Evolutionary conservation across 2,113 vertebrate genomes (phyloP).

Genomic region (Sterna hirundo): DNA sequence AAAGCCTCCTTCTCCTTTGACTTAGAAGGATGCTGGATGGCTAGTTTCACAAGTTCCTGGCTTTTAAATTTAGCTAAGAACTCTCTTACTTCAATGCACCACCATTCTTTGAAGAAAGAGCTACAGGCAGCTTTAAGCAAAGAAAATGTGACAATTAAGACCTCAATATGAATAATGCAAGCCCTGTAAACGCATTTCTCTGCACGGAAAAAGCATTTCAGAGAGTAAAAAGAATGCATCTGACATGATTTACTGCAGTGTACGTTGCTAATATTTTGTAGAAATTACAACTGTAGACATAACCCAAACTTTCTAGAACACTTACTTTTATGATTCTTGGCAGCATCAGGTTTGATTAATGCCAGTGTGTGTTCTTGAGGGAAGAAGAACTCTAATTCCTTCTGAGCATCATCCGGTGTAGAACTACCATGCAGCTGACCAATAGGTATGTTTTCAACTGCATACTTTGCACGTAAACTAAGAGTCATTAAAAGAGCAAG

Average conservation of each 20-base stretch:
- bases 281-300: neutral
- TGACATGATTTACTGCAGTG: neutral
- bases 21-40: neutral
- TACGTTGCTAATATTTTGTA: neutral
- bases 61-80: neutral
- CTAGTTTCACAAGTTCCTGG: neutral
- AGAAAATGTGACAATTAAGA: neutral
- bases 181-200: neutral
- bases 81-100: neutral
- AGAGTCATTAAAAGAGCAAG: neutral
- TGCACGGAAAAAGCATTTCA: neutral
- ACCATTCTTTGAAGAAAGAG: neutral
- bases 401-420: slow-evolving; percentile 11
- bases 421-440: slow-evolving; percentile 73
- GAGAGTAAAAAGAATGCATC: neutral
- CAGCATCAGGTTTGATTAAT: slow-evolving; percentile 68
- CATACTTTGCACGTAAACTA: slow-evolving; percentile 65
- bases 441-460: neutral
- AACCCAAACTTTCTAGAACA: neutral
- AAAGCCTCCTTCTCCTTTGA: neutral
- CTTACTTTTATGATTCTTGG: slow-evolving; percentile 60
- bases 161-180: neutral
- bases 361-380: slow-evolving; percentile 71
- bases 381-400: slow-evolving; percentile 72
- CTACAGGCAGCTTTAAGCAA: neutral